Percentiles rank a stretch among this genome's conserved stretches.
Evolutionary conservation across 2,113 vertebrate genomes (phyloP).

Genomic region (Varanus komodoensis): DNA sequence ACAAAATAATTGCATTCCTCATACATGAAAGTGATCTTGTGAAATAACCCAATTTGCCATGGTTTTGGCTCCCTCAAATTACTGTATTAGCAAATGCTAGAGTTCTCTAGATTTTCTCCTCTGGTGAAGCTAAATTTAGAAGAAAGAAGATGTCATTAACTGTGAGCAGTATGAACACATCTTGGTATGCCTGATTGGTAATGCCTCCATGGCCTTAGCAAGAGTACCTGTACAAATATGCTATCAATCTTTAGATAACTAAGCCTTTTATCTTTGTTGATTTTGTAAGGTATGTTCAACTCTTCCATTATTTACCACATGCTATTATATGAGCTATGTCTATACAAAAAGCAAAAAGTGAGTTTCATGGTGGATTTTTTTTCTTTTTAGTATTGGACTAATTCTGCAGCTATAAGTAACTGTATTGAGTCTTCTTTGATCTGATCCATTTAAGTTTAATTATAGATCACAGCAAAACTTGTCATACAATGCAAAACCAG

Average conservation of each 20-base stretch:
- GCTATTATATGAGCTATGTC: conserved; percentile 45
- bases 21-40: not conserved
- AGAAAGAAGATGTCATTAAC: conserved; percentile 39
- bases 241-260: conserved; percentile 27
- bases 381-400: not conserved
- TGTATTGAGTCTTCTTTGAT: no score
- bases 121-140: conserved; percentile 23
- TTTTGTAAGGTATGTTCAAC: conserved; percentile 37
- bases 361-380: conserved; percentile 22
- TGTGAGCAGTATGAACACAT: conserved; percentile 21
- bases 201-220: conserved; percentile 31
- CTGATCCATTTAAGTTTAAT: no score
- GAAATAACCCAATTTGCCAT: not conserved
- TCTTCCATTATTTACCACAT: conserved; percentile 43
- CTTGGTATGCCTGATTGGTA: not conserved
- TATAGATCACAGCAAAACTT: not conserved
- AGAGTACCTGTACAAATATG: conserved; percentile 35
- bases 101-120: conserved; percentile 28
- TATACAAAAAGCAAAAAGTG: conserved; percentile 39
- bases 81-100: conserved; percentile 21
- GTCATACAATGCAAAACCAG: not conserved
- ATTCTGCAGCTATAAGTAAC: conserved; percentile 6
- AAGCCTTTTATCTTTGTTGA: conserved; percentile 34
- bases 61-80: not conserved
- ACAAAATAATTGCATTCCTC: not conserved